Conservation (phyloP, 2,797 vertebrate species). For the Oryzias sinensis region DNA sequence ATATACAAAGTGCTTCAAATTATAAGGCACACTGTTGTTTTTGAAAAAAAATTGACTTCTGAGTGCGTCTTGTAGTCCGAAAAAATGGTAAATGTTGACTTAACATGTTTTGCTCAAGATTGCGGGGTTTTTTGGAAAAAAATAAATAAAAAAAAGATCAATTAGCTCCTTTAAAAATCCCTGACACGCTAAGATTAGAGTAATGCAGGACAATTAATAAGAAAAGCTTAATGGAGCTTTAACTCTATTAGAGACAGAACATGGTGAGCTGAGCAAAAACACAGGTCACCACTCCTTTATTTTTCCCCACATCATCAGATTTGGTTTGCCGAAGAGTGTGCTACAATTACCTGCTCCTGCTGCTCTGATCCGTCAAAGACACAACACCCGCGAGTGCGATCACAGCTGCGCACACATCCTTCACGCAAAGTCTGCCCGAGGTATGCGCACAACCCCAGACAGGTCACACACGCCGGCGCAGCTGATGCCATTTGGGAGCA, state of each 20-base stretch:
- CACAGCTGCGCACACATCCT: neutral
- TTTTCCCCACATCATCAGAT: slow-evolving; percentile 5
- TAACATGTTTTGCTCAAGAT: neutral
- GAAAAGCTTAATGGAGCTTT: slow-evolving; percentile 32
- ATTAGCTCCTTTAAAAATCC: slow-evolving; percentile 17
- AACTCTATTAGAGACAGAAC: slow-evolving; percentile 22
- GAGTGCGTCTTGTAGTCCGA: no score
- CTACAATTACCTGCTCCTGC: slow-evolving; percentile 36
- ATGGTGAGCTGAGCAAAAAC: slow-evolving; percentile 11
- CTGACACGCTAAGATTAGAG: slow-evolving; percentile 24
- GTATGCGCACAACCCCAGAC: slow-evolving; percentile 6
- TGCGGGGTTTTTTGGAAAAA: neutral
- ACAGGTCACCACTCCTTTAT: slow-evolving; percentile 29
- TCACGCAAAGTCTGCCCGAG: slow-evolving; percentile 13
- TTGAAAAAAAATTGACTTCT: no score
- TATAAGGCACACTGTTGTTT: no score
- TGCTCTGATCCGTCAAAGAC: slow-evolving; percentile 22
- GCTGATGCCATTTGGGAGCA: slow-evolving; percentile 37
- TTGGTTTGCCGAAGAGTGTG: slow-evolving; percentile 24
- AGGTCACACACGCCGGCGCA: slow-evolving; percentile 7
- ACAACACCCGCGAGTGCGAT: slow-evolving; percentile 4
- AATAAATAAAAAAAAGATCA: neutral
- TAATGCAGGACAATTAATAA: slow-evolving; percentile 33
- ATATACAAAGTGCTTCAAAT: no score
- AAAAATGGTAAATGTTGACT: no score